Percentiles rank a stretch among this genome's conserved stretches.
phyloP scores from a whole-genome alignment of 2,113 vertebrate species.

The Beaufortia kweichowensis region DNA sequence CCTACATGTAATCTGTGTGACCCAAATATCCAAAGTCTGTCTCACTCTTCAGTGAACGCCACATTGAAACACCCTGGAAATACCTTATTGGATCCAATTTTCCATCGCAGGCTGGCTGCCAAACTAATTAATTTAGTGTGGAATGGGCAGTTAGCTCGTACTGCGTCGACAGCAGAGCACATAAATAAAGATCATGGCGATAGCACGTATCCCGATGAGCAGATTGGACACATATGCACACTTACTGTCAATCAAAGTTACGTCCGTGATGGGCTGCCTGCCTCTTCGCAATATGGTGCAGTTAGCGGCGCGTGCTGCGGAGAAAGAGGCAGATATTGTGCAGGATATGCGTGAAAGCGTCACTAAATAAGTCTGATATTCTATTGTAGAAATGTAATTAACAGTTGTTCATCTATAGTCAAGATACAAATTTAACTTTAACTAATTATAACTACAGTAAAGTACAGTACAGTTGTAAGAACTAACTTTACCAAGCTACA shows the following conservation, averaged over 20 bases:
- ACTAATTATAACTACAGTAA: too few species aligned
- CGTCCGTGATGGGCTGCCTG: conserved; percentile 50
- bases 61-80: conserved; percentile 58
- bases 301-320: conserved; percentile 44
- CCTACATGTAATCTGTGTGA: conserved; percentile 40
- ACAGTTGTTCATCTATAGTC: too few species aligned
- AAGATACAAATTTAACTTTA: too few species aligned
- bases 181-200: conserved; percentile 65
- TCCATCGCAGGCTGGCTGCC: conserved; percentile 61
- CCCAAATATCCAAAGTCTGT: conserved; percentile 55
- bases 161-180: conserved; percentile 60
- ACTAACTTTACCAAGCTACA: too few species aligned
- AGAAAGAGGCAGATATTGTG: conserved; percentile 30
- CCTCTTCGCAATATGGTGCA: conserved; percentile 51
- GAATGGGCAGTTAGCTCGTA: conserved; percentile 64
- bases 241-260: conserved; percentile 63
- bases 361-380: conserved; percentile 11
- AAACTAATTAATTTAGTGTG: conserved; percentile 67
- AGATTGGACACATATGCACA: conserved; percentile 63
- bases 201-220: conserved; percentile 57
- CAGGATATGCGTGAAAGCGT: conserved; percentile 9
- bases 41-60: conserved; percentile 56
- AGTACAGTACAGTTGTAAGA: too few species aligned
- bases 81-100: conserved; percentile 65
- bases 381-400: not conserved